Conservation (phyloP, 2,113 vertebrate species). For the Pseudorectes ferrugineus region DNA sequence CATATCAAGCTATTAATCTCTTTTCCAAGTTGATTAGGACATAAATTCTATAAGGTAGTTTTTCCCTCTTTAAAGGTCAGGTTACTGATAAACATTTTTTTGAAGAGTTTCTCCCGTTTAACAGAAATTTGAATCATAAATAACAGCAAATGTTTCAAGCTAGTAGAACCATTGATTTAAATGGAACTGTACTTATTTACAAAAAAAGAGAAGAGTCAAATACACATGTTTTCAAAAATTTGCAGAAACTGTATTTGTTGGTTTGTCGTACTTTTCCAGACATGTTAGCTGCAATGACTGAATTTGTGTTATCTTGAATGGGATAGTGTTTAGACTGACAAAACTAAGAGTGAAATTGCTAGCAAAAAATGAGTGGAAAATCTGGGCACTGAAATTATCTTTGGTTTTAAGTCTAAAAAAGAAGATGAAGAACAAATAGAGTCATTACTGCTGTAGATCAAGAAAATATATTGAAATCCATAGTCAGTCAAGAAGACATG, state of each 20-base stretch:
- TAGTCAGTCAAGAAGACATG: not conserved
- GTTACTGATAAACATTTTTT: not conserved
- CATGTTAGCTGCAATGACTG: not conserved
- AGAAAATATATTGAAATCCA: not conserved
- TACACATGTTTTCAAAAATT: not conserved
- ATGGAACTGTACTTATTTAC: not conserved
- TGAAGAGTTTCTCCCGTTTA: not conserved
- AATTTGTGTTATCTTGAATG: not conserved
- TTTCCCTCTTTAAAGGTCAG: not conserved
- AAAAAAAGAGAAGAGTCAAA: not conserved
- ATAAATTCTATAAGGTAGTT: not conserved
- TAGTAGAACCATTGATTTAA: not conserved
- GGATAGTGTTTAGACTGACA: not conserved
- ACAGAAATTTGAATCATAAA: not conserved
- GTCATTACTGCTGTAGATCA: not conserved
- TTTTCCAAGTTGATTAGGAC: not conserved
- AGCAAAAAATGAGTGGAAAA: not conserved
- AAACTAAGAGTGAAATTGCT: not conserved
- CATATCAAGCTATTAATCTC: not conserved
- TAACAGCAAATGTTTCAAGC: not conserved
- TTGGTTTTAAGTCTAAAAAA: not conserved
- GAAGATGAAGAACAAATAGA: not conserved
- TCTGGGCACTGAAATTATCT: not conserved
- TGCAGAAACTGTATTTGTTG: not conserved
- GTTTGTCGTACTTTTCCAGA: not conserved